Base-by-base conservation (phyloP, 2,797 vertebrate species). In the Crenuchus spilurus region DNA sequence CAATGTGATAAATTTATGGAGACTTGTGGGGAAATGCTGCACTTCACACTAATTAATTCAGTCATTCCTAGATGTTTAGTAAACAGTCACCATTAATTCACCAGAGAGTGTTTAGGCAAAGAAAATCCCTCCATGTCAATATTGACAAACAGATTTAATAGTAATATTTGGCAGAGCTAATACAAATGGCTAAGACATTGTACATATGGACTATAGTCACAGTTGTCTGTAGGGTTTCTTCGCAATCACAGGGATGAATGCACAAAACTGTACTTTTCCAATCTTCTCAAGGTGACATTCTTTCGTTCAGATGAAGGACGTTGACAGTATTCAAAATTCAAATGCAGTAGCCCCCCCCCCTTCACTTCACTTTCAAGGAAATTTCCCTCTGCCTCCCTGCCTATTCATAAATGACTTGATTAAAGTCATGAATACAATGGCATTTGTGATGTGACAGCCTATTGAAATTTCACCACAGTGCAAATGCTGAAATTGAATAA, bases 31-130 rank as follows among this genome's bases (percentile, higher is more conserved):
- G 46, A 69, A 73, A 55, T 41, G 48, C 76, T 42, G 70, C 70
- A 49, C 48, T 73, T 74, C 26, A 48, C 54, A 14, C 57, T 55
- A 74, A 74, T 74, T 74, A 74, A 77, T 75, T 77, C 61, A 70
- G 62, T 70, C 75, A 52, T 71, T 77, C 60, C 61, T 67, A 77
- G 68, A 74, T 61, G 68, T 77, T 72, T 74, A 76, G 74, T 70
- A 76, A 77, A 80, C 70, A 80, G 74, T 72, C 74, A 37, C 70
- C 73, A 62, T 52, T 69, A 80, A 77, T 73, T 70, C 74, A 76
- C 74, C 65, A 76, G 74, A 72, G 77, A 78, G 66, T 68, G 33
- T 70, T 78, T 70, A 62, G 58, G 60, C 57, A 52, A 71, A 70
- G 64, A 41, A 72, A 78, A 51, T 54, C 31, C 75, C 75, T 67